Percentiles rank a stretch among this genome's conserved stretches.
phyloP scores from a whole-genome alignment of 2,888 invertebrate genomes.

The Chalcosyrphus nemorum region DNA sequence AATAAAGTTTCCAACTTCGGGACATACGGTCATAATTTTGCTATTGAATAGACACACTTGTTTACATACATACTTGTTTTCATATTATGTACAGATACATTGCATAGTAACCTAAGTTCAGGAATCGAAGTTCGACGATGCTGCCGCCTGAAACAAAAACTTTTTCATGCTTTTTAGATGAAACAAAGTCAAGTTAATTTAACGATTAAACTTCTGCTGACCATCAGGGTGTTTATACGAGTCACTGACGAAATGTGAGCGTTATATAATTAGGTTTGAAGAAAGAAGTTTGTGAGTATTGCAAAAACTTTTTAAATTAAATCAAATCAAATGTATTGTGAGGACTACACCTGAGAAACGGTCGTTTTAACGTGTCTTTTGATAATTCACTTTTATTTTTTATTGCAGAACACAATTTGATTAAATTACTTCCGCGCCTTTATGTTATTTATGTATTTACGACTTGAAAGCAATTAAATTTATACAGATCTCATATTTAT shows the following conservation, averaged over 20 bases:
- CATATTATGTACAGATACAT: not conserved
- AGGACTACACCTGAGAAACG: not conserved
- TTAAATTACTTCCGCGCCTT: too few species aligned
- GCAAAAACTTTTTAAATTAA: not conserved
- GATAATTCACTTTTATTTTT: not conserved
- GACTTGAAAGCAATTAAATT: too few species aligned
- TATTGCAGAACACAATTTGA: not conserved
- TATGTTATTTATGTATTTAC: too few species aligned
- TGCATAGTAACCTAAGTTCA: too few species aligned
- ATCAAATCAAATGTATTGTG: not conserved
- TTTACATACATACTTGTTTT: too few species aligned
- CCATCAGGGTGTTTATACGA: not conserved
- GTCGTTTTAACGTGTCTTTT: not conserved
- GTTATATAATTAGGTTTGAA: not conserved
- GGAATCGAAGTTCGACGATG: not conserved
- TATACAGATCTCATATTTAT: too few species aligned
- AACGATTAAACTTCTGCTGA: not conserved
- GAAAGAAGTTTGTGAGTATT: not conserved
- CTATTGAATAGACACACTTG: not conserved
- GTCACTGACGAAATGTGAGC: not conserved
- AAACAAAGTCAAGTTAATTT: not conserved
- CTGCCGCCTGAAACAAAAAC: not conserved
- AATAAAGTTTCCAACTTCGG: not conserved
- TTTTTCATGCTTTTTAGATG: not conserved
- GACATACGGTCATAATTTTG: not conserved